A percentile compares a stretch with the other conserved stretches of the same genome.
Evolutionary conservation across 37 sponge, comb jelly and placozoan species (phyloP).

Genomic region (Theonella swinhoei): DNA sequence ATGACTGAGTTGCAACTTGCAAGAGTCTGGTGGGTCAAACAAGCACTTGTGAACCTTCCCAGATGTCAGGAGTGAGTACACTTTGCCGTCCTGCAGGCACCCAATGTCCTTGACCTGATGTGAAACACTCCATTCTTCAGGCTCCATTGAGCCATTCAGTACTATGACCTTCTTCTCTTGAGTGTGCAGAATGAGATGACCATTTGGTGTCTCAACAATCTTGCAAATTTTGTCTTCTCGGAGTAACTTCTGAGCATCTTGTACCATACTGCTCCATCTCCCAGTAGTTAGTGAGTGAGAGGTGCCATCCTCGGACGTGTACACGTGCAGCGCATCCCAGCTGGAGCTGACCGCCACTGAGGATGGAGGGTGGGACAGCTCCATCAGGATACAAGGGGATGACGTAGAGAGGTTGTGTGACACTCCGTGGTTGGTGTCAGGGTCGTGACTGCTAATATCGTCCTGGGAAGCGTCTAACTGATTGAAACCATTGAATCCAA

Average conservation of each 20-base stretch:
- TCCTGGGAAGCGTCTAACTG: neutral
- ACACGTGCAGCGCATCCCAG: slow-evolving; percentile 15
- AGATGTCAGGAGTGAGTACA: neutral
- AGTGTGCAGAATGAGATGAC: neutral
- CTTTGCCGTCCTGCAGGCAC: neutral
- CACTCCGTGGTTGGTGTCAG: neutral
- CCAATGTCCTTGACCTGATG: neutral
- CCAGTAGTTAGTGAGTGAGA: neutral
- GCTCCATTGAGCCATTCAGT: neutral
- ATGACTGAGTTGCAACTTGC: neutral
- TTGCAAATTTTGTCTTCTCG: neutral
- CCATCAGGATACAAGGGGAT: neutral
- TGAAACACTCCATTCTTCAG: neutral
- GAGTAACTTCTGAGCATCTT: slow-evolving; percentile 1
- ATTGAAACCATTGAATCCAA: slow-evolving; percentile 33
- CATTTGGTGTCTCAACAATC: slow-evolving; percentile 5
- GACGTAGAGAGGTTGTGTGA: neutral
- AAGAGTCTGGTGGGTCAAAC: neutral
- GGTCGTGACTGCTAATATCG: too few species aligned
- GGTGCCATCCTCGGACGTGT: neutral
- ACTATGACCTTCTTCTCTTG: neutral
- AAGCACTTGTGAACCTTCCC: neutral
- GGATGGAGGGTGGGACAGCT: neutral
- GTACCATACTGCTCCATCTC: neutral
- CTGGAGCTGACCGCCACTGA: slow-evolving; percentile 2